Evolutionary conservation across 2,113 vertebrate genomes (phyloP).

Genomic region (Callopanchax toddi): DNA sequence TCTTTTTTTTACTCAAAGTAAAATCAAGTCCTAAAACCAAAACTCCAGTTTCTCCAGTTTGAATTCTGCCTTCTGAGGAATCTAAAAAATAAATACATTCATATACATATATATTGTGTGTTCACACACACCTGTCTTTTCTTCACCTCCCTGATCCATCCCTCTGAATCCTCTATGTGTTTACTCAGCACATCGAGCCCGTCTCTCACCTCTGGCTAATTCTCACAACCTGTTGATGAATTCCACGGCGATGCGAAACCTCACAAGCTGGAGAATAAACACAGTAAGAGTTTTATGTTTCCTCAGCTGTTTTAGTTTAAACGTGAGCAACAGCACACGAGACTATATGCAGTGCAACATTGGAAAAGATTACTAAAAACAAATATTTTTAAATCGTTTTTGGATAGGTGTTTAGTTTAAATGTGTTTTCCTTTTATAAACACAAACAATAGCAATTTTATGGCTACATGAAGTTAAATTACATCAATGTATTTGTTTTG

Average conservation of each 20-base stretch:
- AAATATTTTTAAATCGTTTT: too few relatives aligned
- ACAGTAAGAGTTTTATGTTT: slow-evolving; percentile 21
- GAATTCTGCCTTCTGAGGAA: background rate
- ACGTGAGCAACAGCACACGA: slow-evolving; percentile 28
- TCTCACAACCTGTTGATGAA: slow-evolving; percentile 69
- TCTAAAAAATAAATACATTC: too few relatives aligned
- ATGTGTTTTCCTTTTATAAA: too few relatives aligned
- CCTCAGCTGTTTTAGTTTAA: slow-evolving; percentile 50
- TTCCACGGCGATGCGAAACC: slow-evolving; percentile 6
- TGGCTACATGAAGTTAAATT: too few relatives aligned
- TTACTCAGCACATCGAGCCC: slow-evolving; percentile 44
- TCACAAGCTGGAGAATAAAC: slow-evolving; percentile 17
- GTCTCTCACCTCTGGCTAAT: slow-evolving; percentile 70
- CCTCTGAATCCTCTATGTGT: slow-evolving; percentile 43
- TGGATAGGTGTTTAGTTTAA: too few relatives aligned
- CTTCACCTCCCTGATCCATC: slow-evolving; percentile 25
- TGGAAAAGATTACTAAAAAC: too few relatives aligned
- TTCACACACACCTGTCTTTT: slow-evolving; percentile 24
- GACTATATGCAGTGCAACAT: background rate
- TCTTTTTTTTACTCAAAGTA: too few relatives aligned
- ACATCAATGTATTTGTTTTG: too few relatives aligned
- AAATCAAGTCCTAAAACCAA: too few relatives aligned
- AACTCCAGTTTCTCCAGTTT: too few relatives aligned
- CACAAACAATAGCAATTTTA: too few relatives aligned
- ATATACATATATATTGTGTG: background rate